phyloP scores from a whole-genome alignment of 2,888 invertebrate genomes.

The Amphipyra berbera region DNA sequence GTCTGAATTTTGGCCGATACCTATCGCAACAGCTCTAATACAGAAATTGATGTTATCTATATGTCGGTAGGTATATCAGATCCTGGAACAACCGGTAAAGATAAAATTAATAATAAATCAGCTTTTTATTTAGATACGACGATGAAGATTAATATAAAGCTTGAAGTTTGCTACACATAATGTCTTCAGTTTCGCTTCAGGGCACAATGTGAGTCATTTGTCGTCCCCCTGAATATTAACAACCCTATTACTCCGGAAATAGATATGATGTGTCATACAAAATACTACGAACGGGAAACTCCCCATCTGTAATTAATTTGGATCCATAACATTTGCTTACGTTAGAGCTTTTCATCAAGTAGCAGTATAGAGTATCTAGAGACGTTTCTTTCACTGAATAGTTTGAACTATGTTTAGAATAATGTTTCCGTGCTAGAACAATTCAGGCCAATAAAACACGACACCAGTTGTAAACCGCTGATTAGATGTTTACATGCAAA shows the following conservation, averaged over 20 bases:
- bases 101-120: not conserved
- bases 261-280: slow-evolving; percentile 28
- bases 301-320: not conserved
- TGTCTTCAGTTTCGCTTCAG: not conserved
- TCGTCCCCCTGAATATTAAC: slow-evolving; percentile 11
- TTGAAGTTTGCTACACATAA: not conserved
- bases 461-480: slow-evolving; percentile 53
- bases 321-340: slow-evolving; percentile 2
- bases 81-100: slow-evolving; percentile 17
- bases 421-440: slow-evolving; percentile 34
- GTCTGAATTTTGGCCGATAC: slow-evolving; percentile 37
- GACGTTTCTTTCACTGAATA: slow-evolving; percentile 4
- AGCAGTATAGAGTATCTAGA: not conserved
- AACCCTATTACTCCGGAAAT: slow-evolving; percentile 27
- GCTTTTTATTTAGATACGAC: too few species aligned
- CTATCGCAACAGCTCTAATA: slow-evolving; percentile 43
- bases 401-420: slow-evolving; percentile 15
- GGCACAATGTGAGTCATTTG: slow-evolving; percentile 30
- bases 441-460: slow-evolving; percentile 67
- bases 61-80: slow-evolving; percentile 12
- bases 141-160: not conserved
- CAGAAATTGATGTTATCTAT: slow-evolving; percentile 35
- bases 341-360: slow-evolving; percentile 3
- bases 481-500: slow-evolving; percentile 57
- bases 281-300: slow-evolving; percentile 4